Percentiles rank a stretch among this genome's conserved stretches.
Conservation (phyloP, 2,113 vertebrate species). For the Dipodomys ordii region DNA sequence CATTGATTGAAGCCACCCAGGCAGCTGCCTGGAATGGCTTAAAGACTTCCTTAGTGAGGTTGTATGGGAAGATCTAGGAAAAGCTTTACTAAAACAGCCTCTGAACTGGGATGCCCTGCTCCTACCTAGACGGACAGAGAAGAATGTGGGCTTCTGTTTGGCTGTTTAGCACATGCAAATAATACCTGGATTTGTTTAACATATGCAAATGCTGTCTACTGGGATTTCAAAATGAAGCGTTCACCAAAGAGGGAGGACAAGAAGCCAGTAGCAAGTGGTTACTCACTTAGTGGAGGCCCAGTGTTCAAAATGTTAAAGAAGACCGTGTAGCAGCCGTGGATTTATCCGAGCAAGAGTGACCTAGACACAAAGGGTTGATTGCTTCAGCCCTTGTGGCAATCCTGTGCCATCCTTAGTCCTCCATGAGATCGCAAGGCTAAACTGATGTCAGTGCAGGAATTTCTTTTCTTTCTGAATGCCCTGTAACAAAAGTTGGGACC, state of each 20-base stretch:
- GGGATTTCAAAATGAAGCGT: background rate
- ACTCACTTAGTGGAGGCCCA: slow-evolving; percentile 33
- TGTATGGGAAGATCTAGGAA: background rate
- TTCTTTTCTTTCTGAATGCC: background rate
- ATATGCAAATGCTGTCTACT: slow-evolving; percentile 44
- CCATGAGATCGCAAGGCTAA: no score
- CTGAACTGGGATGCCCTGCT: background rate
- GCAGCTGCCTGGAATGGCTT: background rate
- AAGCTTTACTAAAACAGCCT: background rate
- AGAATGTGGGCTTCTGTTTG: background rate
- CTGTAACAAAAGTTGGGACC: slow-evolving; percentile 29
- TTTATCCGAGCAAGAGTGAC: slow-evolving; percentile 56
- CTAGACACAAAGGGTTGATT: slow-evolving; percentile 18
- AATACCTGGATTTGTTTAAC: background rate
- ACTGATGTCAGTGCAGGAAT: background rate
- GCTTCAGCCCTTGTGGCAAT: background rate
- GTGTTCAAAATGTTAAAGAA: slow-evolving; percentile 47
- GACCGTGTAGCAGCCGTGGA: background rate
- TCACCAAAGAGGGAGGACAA: background rate
- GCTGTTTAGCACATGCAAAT: slow-evolving; percentile 40
- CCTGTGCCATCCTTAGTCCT: background rate
- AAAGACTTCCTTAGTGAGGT: background rate
- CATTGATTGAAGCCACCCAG: background rate
- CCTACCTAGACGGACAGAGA: background rate
- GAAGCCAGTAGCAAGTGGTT: slow-evolving; percentile 45